Evolutionary conservation across 2,888 invertebrate species (phyloP).

Genomic region (Spilosoma lubricipeda): DNA sequence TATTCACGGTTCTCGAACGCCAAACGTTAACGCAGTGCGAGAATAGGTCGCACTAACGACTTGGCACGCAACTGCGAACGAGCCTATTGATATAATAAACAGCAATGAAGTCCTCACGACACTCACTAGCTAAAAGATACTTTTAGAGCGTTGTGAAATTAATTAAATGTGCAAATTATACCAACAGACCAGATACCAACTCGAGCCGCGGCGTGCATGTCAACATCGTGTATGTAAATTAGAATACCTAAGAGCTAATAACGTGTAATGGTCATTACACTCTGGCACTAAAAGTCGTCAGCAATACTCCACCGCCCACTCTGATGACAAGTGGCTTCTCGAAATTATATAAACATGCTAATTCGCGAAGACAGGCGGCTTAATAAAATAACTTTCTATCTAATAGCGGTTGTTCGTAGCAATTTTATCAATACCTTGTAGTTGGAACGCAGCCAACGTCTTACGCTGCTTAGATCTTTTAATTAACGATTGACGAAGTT

Average conservation of each 20-base stretch:
- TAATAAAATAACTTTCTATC: conserved; percentile 70
- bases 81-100: conserved; percentile 72
- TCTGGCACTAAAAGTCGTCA: conserved; percentile 36
- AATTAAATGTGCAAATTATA: conserved; percentile 67
- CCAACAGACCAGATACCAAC: conserved; percentile 60
- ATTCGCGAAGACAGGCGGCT: conserved; percentile 62
- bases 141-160: conserved; percentile 74
- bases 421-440: conserved; percentile 78
- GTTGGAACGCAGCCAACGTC: conserved; percentile 78
- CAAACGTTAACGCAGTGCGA: conserved; percentile 73
- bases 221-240: conserved; percentile 65
- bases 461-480: conserved; percentile 81
- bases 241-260: conserved; percentile 62
- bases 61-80: conserved; percentile 70
- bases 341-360: conserved; percentile 69
- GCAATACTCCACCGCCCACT: conserved; percentile 62
- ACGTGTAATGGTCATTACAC: conserved; percentile 43
- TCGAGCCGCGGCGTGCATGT: conserved; percentile 58
- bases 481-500: conserved; percentile 84
- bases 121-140: conserved; percentile 62
- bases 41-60: conserved; percentile 79
- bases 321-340: conserved; percentile 64
- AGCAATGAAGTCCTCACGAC: conserved; percentile 77
- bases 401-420: conserved; percentile 72
- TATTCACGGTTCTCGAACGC: conserved; percentile 68